These are phyloP conservation scores for Xenopus petersii DNA, from an alignment of 2,797 vertebrate species.

Conservation along the genomic window DNA sequence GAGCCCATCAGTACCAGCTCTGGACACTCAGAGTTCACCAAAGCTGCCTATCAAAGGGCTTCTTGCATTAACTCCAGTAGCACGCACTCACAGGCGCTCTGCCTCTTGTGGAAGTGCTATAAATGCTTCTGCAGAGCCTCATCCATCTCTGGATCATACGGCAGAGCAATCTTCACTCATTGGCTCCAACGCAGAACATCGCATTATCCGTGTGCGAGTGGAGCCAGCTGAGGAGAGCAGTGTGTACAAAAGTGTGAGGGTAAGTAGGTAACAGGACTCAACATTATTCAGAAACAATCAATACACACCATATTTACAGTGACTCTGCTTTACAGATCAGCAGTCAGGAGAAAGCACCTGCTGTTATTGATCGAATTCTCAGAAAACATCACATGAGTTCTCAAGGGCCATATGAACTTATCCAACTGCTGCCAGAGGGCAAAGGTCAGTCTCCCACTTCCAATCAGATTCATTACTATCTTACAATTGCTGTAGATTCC, in stretches of 20 bases:
- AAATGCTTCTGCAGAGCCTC: slow-evolving; percentile 43
- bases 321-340: slow-evolving; percentile 70
- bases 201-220: slow-evolving; percentile 84
- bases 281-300: no score
- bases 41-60: slow-evolving; percentile 49
- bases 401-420: slow-evolving; percentile 76
- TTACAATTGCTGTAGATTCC: no score
- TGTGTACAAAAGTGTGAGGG: slow-evolving; percentile 88
- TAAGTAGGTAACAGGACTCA: slow-evolving; percentile 51
- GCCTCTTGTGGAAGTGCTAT: slow-evolving; percentile 61
- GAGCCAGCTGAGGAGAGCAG: slow-evolving; percentile 81
- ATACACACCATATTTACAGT: slow-evolving; percentile 14
- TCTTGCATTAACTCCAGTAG: slow-evolving; percentile 15
- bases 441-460: slow-evolving; percentile 70
- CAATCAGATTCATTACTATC: no score
- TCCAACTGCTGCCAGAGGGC: slow-evolving; percentile 82
- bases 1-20: slow-evolving; percentile 82
- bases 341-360: slow-evolving; percentile 87
- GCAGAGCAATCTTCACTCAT: slow-evolving; percentile 58
- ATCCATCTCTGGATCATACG: slow-evolving; percentile 48
- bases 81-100: slow-evolving; percentile 80
- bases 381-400: slow-evolving; percentile 85
- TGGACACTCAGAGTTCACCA: slow-evolving; percentile 66
- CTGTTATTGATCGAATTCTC: slow-evolving; percentile 80
- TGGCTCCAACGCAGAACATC: slow-evolving; percentile 70